Percentiles rank a stretch among this genome's conserved stretches.
Evolutionary conservation across 1,140 invertebrate genomes (phyloP).

Genomic region (Stegodyphus dumicola): DNA sequence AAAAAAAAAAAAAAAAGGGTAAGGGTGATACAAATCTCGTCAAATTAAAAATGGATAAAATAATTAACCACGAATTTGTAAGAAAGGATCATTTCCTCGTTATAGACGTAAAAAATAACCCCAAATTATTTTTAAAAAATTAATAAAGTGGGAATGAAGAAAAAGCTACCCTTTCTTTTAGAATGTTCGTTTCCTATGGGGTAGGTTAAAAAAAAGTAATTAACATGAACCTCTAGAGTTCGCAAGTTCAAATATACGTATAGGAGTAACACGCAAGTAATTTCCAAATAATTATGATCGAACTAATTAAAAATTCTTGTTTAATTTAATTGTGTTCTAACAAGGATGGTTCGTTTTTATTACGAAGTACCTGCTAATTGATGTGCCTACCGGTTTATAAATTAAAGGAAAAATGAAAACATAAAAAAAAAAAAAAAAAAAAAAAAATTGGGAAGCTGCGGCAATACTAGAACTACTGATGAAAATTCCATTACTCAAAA

Average conservation of each 20-base stretch:
- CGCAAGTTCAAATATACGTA: constrained; percentile 1
- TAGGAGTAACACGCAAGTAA: constrained; percentile 3
- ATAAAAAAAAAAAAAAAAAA: constrained; percentile 14
- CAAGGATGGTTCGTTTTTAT: constrained; percentile 48
- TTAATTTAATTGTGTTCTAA: constrained; percentile 61
- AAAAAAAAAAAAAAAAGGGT: background rate
- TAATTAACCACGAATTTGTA: constrained; percentile 31
- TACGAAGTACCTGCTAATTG: constrained; percentile 57
- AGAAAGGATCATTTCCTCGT: constrained; percentile 52
- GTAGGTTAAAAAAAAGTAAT: background rate
- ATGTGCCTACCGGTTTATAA: constrained; percentile 54
- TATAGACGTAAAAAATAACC: constrained; percentile 15
- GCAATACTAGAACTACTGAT: constrained; percentile 27
- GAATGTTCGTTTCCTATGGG: background rate
- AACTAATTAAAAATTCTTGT: constrained; percentile 61
- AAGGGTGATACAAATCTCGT: background rate
- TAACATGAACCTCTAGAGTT: background rate
- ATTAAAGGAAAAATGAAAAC: constrained; percentile 31
- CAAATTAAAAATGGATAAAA: constrained; percentile 52
- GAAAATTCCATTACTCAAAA: constrained; percentile 61
- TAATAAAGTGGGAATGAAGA: constrained; percentile 10
- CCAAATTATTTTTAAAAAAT: constrained; percentile 35
- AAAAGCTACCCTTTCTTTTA: background rate
- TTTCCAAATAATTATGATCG: constrained; percentile 60
- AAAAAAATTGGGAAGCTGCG: background rate